Conservation (phyloP, 2,888 invertebrate species). For the Syrphus vitripennis region DNA sequence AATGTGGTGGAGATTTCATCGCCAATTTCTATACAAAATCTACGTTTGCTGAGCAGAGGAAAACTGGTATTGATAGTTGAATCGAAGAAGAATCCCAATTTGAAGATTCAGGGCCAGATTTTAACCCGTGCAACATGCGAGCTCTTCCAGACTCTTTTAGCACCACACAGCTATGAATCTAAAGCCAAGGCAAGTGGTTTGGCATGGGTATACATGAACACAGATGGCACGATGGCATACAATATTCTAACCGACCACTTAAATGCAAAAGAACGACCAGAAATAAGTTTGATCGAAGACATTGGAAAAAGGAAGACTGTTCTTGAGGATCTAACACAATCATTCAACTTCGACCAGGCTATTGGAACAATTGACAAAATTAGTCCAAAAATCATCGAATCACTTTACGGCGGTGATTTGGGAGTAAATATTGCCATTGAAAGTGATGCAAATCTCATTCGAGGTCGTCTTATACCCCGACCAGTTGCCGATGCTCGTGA, state of each 20-base stretch:
- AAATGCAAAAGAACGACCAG: constrained; percentile 83
- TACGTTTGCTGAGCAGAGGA: constrained; percentile 90
- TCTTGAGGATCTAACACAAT: constrained; percentile 87
- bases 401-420: constrained; percentile 90
- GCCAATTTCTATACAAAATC: constrained; percentile 88
- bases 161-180: constrained; percentile 82
- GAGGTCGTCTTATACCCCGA: constrained; percentile 86
- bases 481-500: constrained; percentile 89
- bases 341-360: constrained; percentile 84
- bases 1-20: constrained; percentile 91
- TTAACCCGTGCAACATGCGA: constrained; percentile 90
- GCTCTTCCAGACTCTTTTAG: constrained; percentile 88
- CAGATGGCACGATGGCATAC: constrained; percentile 89
- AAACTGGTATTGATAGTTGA: constrained; percentile 87
- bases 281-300: constrained; percentile 88
- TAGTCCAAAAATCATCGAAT: constrained; percentile 90
- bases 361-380: constrained; percentile 90
- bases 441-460: constrained; percentile 83
- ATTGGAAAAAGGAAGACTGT: constrained; percentile 87
- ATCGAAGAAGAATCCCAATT: constrained; percentile 85
- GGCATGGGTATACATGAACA: constrained; percentile 90
- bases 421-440: constrained; percentile 88
- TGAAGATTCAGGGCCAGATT: constrained; percentile 87
- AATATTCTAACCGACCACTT: constrained; percentile 88
- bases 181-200: constrained; percentile 84